Evolutionary conservation across 2,113 vertebrate genomes (phyloP), one percentile per base, ranked within the genome.

Genomic region (Stegastes partitus): DNA sequence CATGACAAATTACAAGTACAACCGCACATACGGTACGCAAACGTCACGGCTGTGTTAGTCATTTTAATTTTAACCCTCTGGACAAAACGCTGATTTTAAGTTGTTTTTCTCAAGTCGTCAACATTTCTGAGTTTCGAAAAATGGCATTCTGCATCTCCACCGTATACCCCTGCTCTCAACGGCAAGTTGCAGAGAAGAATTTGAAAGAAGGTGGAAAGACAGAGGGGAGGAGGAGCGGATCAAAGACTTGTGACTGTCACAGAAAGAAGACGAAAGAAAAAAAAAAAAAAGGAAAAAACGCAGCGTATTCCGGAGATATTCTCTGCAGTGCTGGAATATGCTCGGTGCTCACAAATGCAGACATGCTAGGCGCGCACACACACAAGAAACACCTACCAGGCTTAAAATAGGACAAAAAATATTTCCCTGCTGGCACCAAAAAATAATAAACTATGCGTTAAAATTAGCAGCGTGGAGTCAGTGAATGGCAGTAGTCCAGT

Each of bases 201-300:
- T 79, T 86, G 85, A 91, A 84, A 91, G 77, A 79, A 85, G 81
- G 86, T 82, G 71, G 83, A 83, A 83, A 62, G 71, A 87, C 78
- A 69, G 68, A 79, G 49, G 79, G 74, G 67, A 86, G 74, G 83
- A 89, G 72, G 68, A 88, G 57, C 21, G 53, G 89, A 92, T 93
- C 90, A 93, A 91, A 93, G 87, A 87, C 65, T 74, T 82, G 84
- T 78, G 91, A 93, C 91, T 93, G 92, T 92, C 91, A 91, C 82
- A 69, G 84, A 84, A 88, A 87, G 83, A 88, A 90, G 81, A 87
- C 81, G 64, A 89, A 80, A 78, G 61, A 37, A 63, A 22, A 22
- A 25, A 34, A 34, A 34, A 34, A 7, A 34, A 9, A 53, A 69
- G 58, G 42, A 75, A 77, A 83, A 61, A 79, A 74, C n/a, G 3